phyloP scores from a whole-genome alignment of 2,113 vertebrate genomes.

The Antigone vipio region DNA sequence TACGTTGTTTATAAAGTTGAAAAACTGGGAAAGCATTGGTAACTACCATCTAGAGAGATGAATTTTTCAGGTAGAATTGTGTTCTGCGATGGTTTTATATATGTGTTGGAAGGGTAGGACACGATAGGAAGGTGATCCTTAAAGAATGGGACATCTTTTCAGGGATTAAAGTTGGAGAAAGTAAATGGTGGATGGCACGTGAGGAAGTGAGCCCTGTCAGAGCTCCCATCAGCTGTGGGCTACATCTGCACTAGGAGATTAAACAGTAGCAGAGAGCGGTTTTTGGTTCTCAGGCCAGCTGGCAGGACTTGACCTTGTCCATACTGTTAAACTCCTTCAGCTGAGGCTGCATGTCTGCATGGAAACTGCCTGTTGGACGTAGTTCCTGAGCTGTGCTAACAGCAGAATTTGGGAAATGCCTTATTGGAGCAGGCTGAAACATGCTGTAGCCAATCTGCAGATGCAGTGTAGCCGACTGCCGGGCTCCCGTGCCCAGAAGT shows the following conservation, averaged over 20 bases:
- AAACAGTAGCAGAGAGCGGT: not conserved
- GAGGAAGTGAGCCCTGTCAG: not conserved
- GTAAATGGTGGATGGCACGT: not conserved
- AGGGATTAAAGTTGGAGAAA: not conserved
- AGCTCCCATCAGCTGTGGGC: not conserved
- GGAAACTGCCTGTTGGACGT: not conserved
- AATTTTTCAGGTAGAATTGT: not conserved
- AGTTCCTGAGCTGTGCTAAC: not conserved
- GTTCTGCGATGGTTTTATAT: not conserved
- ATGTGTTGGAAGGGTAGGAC: not conserved
- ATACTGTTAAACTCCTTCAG: not conserved
- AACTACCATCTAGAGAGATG: not conserved
- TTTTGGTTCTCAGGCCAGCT: slow-evolving; percentile 29
- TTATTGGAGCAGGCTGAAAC: not conserved
- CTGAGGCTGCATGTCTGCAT: not conserved
- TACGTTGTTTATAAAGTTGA: not conserved
- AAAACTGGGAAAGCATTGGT: not conserved
- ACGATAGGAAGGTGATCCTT: not conserved
- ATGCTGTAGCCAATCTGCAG: not conserved
- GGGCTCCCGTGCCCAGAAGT: not conserved
- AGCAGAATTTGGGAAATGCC: not conserved
- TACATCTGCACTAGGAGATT: not conserved
- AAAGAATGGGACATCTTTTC: not conserved
- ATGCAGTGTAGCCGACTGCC: rapidly evolving
- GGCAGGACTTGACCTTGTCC: slow-evolving; percentile 29